Evolutionary conservation across 2,113 vertebrate genomes (phyloP), one percentile per base, ranked within the genome.

Genomic region (Tetrax tetrax): DNA sequence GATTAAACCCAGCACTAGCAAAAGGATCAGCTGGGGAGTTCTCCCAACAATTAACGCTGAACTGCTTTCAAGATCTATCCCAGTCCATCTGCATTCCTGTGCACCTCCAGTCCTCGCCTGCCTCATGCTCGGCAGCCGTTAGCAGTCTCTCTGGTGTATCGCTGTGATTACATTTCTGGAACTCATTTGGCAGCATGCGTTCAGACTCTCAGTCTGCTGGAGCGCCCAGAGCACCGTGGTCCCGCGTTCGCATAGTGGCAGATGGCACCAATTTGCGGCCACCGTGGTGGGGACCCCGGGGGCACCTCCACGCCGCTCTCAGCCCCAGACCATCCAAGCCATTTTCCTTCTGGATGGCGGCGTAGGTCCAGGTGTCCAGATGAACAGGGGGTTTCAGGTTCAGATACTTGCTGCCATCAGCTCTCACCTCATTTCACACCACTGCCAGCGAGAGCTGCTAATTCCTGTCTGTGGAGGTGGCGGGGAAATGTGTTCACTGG

Each of bases 1-100:
- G 23, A n/a, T 61, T 14, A 17, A 35, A 33, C 31, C 72, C 43
- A 11, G 53, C 3, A 0, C 24, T 6, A 2, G 45, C 4, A 2
- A 65, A 51, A 60, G 51, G 29, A 43, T 78, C 51, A 9, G 23
- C 37, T 31, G 23, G 70, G 74, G 92, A 70, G 25, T 61, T 43
- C 27, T 65, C 78, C 43, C 59, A 9, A 1, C 7, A 57, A 11
- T 63, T 27, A 86, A 25, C 0, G 1, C 53, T 16, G 69, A 95
- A 28, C 56, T 9, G 13, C 27, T 48, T 45, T 57, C 1, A 18
- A 50, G 76, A 33, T 11, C 37, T 12, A 31, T 54, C 63, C 72
- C 72, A 7, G 48, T 18, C 89, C 93, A 56, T 68, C 85, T 68
- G 81, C 81, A 17, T 48, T 41, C 74, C 57, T 1, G 28, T 31